Conservation (phyloP, 1,140 invertebrate species). For the Sycophaga agraensis region DNA sequence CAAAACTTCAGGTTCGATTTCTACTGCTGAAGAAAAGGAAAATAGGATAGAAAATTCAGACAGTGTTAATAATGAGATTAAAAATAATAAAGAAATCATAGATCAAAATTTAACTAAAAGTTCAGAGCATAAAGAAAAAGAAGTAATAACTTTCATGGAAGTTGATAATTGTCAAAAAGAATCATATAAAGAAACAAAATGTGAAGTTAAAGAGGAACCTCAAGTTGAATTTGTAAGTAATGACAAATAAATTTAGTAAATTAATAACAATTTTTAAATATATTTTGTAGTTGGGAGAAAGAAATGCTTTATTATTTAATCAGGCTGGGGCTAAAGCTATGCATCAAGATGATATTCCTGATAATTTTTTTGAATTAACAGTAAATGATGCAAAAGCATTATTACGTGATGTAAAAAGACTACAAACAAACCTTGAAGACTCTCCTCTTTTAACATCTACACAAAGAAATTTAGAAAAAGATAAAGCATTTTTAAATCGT, state of each 20-base stretch:
- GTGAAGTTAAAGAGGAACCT: slow-evolving; percentile 18
- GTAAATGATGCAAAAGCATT: slow-evolving; percentile 74
- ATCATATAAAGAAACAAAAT: slow-evolving; percentile 11
- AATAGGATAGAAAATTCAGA: slow-evolving; percentile 13
- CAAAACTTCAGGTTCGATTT: slow-evolving; percentile 30
- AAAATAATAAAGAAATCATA: too few relatives aligned
- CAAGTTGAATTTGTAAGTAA: slow-evolving; percentile 55
- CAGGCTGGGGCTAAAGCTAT: slow-evolving; percentile 61
- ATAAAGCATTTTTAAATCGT: slow-evolving; percentile 62
- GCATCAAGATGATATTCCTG: slow-evolving; percentile 67
- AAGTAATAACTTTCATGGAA: slow-evolving; percentile 38
- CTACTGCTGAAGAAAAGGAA: slow-evolving; percentile 23
- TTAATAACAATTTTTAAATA: slow-evolving; percentile 4
- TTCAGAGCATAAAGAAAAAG: slow-evolving; percentile 46
- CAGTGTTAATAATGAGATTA: slow-evolving; percentile 9
- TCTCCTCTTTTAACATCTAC: slow-evolving; percentile 68
- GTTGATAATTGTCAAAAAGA: not conserved
- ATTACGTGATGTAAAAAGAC: slow-evolving; percentile 68
- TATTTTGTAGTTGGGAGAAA: slow-evolving; percentile 64
- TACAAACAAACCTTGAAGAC: slow-evolving; percentile 64
- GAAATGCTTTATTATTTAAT: slow-evolving; percentile 71
- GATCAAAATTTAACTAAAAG: not conserved
- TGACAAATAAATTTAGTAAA: not conserved
- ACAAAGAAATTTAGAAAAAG: slow-evolving; percentile 64
- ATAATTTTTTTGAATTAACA: slow-evolving; percentile 83